Conservation (phyloP, 2,113 vertebrate species). For the Jaculus jaculus region DNA sequence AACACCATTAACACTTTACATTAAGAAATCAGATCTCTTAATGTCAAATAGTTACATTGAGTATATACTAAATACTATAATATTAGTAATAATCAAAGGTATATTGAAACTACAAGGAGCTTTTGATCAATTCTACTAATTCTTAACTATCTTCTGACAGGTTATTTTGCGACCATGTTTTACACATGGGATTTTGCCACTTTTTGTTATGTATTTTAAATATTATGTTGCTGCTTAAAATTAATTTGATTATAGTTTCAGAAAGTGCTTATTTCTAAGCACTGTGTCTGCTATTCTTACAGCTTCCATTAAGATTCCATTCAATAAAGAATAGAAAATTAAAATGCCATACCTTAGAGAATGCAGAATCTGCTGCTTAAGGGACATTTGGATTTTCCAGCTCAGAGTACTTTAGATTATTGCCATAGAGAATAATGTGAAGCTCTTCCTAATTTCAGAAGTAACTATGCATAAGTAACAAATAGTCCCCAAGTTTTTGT, state of each 20-base stretch:
- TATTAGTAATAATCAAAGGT: slow-evolving; percentile 38
- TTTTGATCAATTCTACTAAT: not conserved
- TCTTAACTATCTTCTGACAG: slow-evolving; percentile 29
- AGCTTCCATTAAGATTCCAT: not conserved
- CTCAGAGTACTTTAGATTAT: slow-evolving; percentile 80
- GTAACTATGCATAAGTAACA: slow-evolving; percentile 73
- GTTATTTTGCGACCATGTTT: slow-evolving; percentile 33
- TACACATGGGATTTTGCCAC: slow-evolving; percentile 14
- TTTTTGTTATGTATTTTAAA: slow-evolving; percentile 24
- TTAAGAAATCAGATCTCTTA: not conserved
- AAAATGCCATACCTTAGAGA: slow-evolving; percentile 66
- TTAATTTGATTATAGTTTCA: slow-evolving; percentile 52
- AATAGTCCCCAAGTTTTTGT: slow-evolving; percentile 76
- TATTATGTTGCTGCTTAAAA: slow-evolving; percentile 1
- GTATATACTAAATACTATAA: not conserved
- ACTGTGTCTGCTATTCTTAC: not conserved
- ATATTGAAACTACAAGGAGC: not conserved
- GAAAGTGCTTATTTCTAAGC: slow-evolving; percentile 30
- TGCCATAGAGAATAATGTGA: slow-evolving; percentile 52
- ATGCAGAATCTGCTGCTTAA: slow-evolving; percentile 74
- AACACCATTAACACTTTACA: not conserved
- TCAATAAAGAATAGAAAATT: slow-evolving; percentile 71
- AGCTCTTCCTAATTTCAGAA: slow-evolving; percentile 63
- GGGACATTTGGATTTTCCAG: slow-evolving; percentile 76
- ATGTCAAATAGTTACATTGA: not conserved